A percentile compares a stretch with the other conserved stretches of the same genome.
These are phyloP conservation scores for Drosophila meridionalis DNA, from an alignment of 2,888 invertebrate genomes.

Conservation along the genomic window DNA sequence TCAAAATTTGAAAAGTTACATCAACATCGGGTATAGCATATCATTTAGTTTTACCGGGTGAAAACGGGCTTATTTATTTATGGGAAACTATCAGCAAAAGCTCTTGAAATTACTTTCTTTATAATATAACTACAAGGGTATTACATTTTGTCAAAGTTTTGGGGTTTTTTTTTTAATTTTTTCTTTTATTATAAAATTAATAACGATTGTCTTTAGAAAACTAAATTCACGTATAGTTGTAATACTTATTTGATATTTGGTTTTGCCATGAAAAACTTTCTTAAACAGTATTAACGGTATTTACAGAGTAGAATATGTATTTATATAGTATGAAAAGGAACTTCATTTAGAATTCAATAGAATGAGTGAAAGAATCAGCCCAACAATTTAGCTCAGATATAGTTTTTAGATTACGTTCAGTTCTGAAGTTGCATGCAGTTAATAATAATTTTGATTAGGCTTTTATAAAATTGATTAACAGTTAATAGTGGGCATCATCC, in stretches of 20 bases:
- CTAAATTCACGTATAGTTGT: constrained; percentile 67
- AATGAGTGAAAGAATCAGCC: constrained; percentile 40
- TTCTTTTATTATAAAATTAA: constrained; percentile 62
- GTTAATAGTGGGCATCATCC: constrained; percentile 12
- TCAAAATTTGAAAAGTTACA: not conserved
- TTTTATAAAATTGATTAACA: constrained; percentile 31
- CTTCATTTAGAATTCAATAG: constrained; percentile 56
- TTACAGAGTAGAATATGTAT: constrained; percentile 33
- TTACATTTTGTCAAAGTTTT: not conserved
- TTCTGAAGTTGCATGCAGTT: constrained; percentile 41
- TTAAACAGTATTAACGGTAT: constrained; percentile 28
- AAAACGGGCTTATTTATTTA: not conserved
- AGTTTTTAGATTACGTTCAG: constrained; percentile 39
- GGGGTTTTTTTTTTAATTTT: not conserved
- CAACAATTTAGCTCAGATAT: constrained; percentile 42
- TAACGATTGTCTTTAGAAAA: constrained; percentile 83
- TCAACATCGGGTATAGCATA: not conserved
- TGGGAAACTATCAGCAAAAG: not conserved
- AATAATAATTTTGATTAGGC: constrained; percentile 16
- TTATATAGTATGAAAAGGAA: constrained; percentile 61
- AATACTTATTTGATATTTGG: constrained; percentile 53
- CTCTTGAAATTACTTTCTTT: not conserved
- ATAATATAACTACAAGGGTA: constrained; percentile 11
- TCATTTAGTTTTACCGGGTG: not conserved
- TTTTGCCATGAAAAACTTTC: constrained; percentile 29